Evolutionary conservation across 1,140 invertebrate genomes (phyloP), one percentile per base, ranked within the genome.

Genomic region (Sipha flava): DNA sequence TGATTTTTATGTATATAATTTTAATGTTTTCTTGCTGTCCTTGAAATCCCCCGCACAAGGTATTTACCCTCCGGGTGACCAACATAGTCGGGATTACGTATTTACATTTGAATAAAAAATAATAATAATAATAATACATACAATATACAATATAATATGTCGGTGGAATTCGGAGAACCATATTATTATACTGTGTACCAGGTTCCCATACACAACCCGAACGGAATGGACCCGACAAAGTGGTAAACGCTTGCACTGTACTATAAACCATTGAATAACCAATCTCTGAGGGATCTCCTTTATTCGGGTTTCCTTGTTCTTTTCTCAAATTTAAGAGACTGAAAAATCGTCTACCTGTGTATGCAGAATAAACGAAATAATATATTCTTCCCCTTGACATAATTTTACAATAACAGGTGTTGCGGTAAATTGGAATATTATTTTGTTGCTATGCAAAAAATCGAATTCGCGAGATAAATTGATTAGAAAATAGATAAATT

Each of bases 91-190:
- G 21, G 14, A 37, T 21, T 21, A 70, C 23, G 37, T 21, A 26
- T 45, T 70, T 23, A 70, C 66, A 70, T 70, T 70, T 70, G 40
- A 70, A 70, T 70, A 70, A 26, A n/a, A 70, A 66, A 66, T 12
- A 18, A 29, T 14, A 16, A 57, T 3, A 54, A 23, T 2, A 66
- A 37, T 12, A n/a, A 66, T 21, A 66, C 18, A 37, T 4, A 66
- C n/a, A n/a, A n/a, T 10, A 43, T 40, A 66, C 37, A 26, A 43
- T 16, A 70, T 43, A 45, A 70, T 47, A 14, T 26, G 66, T 70
- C 54, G 66, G 34, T 9, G 66, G 40, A 70, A 43, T 70, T 70
- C 66, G 66, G 37, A 70, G 66, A 70, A 70, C 40, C 66, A 21
- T 70, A 47, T 70, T 70, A 45, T 70, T 10, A 10, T 37, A 18